A percentile compares a stretch with the other conserved stretches of the same genome.
Conservation (phyloP, 2,888 invertebrate genomes). For the Myopa testacea region DNA sequence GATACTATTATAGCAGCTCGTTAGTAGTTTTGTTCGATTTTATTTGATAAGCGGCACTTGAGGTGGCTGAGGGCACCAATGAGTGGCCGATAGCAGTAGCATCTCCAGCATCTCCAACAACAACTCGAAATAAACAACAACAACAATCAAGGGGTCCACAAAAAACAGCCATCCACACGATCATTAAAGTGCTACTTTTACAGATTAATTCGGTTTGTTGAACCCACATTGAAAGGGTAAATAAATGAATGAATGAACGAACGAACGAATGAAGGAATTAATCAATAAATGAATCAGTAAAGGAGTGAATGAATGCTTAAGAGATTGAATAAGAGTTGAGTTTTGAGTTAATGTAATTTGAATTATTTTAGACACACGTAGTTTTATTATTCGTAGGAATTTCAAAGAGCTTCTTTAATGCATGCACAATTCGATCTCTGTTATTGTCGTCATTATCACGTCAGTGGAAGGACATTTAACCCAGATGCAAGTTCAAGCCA, state of each 20-base stretch:
- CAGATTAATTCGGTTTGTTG: background rate
- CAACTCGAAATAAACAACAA: background rate
- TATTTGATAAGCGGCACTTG: constrained; percentile 18
- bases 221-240: too few species aligned
- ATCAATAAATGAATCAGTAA: background rate
- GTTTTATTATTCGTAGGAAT: too few species aligned
- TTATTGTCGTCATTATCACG: too few species aligned
- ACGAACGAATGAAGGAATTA: constrained; percentile 4
- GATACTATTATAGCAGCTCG: constrained; percentile 61
- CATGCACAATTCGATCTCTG: too few species aligned
- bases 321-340: background rate
- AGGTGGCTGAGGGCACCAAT: too few species aligned
- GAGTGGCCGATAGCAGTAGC: background rate
- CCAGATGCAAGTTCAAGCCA: too few species aligned
- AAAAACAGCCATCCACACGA: background rate
- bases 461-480: too few species aligned
- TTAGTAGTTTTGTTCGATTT: constrained; percentile 59
- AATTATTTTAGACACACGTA: background rate
- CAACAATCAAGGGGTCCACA: background rate
- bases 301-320: too few species aligned
- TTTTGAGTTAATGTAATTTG: background rate
- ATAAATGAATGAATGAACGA: background rate
- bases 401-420: too few species aligned
- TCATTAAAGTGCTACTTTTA: background rate
- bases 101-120: background rate